Evolutionary conservation across 2,113 vertebrate genomes (phyloP).

Genomic region (Pardalotus punctatus): DNA sequence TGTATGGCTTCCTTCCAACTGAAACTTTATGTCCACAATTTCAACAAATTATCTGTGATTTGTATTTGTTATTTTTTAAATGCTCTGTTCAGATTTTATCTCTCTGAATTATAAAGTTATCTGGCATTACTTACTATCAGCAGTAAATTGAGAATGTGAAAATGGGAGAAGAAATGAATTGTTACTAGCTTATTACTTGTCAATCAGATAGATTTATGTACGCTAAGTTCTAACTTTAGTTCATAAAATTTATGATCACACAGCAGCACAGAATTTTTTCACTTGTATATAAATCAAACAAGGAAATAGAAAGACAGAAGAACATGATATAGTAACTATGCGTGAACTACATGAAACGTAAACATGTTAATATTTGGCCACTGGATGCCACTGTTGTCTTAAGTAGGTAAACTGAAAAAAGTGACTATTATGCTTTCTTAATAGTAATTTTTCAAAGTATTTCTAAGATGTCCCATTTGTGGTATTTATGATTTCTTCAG

Average conservation of each 20-base stretch:
- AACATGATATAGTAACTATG: not conserved
- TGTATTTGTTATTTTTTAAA: not conserved
- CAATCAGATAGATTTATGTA: not conserved
- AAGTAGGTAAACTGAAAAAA: not conserved
- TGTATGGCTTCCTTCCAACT: not conserved
- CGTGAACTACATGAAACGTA: not conserved
- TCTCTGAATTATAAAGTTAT: not conserved
- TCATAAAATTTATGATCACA: not conserved
- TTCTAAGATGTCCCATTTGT: not conserved
- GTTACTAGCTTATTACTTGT: not conserved
- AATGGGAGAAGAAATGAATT: not conserved
- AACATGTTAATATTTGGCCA: not conserved
- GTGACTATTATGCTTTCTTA: not conserved
- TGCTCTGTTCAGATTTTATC: not conserved
- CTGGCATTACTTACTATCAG: not conserved
- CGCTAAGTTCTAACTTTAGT: not conserved
- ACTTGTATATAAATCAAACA: not conserved
- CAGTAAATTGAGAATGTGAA: not conserved
- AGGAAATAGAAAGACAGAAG: not conserved
- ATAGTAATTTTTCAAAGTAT: not conserved
- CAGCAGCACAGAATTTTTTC: not conserved
- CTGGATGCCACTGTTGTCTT: conserved; percentile 62
- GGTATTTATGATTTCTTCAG: not conserved
- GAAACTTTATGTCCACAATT: not conserved
- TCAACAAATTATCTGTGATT: not conserved